Base-by-base conservation (phyloP, 2,888 invertebrate genomes). In the Drosophila multiciliata region DNA sequence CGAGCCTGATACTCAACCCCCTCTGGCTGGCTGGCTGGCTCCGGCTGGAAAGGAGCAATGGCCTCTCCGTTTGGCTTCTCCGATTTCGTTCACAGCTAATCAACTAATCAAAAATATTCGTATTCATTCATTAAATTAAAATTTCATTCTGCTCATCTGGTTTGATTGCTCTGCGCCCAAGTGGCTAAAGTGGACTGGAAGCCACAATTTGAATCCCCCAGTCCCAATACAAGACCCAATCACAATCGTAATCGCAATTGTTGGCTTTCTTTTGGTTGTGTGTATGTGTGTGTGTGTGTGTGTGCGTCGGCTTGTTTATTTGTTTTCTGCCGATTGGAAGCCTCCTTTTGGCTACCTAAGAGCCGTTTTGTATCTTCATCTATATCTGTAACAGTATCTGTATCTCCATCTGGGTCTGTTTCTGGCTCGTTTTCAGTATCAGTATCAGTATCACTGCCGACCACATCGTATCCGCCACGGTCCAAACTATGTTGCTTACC, bases 91-190 rank as follows among this genome's bases (percentile, higher is more conserved):
- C 53, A 61, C 57, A 72, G 75, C 88, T 85, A 88, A 85, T 85
- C 88, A 85, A 85, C 85, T 85, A 86, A 85, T 86, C 83, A 79
- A 79, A 80, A 57, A 72, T 73, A 70, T 86, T 66, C 73, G 83
- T 80, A 83, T 86, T 88, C 87, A 86, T 84, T 86, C 84, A 89
- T 87, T 87, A 84, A 87, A 89, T 87, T 87, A 89, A 87, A 89
- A 87, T 89, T 89, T 89, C 87, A 87, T 87, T 84, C 83, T 66
- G 81, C 83, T 88, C 86, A 83, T 83, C 83, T 84, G 83, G 61
- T 86, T 87, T 89, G 89, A 89, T 89, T 87, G 86, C 89, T 71
- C 71, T 83, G 89, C 68, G 89, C 84, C 83, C 69, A 84, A 87
- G 85, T 89, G 86, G 78, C 84, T 67, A 61, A 40, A 58, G 54